Conservation (phyloP, 64 coral and sea anemone genomes). For the Platygyra sinensis region DNA sequence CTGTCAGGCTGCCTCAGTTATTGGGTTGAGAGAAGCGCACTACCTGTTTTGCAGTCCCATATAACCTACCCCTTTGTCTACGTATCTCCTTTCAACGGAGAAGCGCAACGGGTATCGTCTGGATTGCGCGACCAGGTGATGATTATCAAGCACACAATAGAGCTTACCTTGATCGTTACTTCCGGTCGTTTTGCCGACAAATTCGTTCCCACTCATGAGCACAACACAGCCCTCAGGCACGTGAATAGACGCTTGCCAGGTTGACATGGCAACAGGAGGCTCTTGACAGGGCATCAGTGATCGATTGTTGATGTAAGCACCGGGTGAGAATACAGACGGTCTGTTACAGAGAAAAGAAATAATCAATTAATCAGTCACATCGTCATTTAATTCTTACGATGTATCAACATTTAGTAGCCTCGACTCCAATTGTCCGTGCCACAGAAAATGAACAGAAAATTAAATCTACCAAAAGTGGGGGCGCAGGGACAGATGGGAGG, state of each 20-base stretch:
- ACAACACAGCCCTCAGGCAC: slow-evolving; percentile 84
- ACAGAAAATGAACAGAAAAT: too few relatives aligned
- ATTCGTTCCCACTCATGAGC: slow-evolving; percentile 86
- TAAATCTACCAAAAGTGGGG: too few relatives aligned
- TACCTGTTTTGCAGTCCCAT: too few relatives aligned
- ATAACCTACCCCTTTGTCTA: too few relatives aligned
- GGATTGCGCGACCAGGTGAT: background rate
- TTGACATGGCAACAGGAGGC: slow-evolving; percentile 98
- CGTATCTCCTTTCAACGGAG: background rate
- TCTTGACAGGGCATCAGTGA: slow-evolving; percentile 99
- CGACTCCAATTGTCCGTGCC: too few relatives aligned
- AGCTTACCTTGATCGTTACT: slow-evolving; percentile 55
- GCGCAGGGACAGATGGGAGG: too few relatives aligned
- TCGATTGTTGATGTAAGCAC: slow-evolving; percentile 99
- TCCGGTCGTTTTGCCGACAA: slow-evolving; percentile 46
- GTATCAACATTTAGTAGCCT: too few relatives aligned
- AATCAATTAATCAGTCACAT: too few relatives aligned
- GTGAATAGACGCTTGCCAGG: slow-evolving; percentile 95
- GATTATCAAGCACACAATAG: background rate
- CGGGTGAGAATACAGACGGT: slow-evolving; percentile 92
- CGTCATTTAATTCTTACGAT: too few relatives aligned
- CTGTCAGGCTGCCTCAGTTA: too few relatives aligned
- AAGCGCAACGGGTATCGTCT: background rate
- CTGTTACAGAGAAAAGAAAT: slow-evolving; percentile 26
- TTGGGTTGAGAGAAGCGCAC: too few relatives aligned